Percentiles rank a stretch among this genome's conserved stretches.
phyloP scores from a whole-genome alignment of 2,888 invertebrate species.

The Idaea biselata region DNA sequence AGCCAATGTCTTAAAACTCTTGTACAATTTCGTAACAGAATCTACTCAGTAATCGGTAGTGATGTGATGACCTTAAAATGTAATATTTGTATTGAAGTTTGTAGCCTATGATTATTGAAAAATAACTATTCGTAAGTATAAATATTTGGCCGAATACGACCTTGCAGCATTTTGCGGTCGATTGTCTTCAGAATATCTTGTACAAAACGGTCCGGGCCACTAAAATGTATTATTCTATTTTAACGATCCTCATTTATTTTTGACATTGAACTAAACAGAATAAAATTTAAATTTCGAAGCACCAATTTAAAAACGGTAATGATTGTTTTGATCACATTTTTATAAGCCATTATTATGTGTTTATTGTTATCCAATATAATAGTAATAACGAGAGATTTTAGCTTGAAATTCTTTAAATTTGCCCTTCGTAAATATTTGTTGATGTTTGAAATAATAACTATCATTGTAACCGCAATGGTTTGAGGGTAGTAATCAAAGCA shows the following conservation, averaged over 20 bases:
- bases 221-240: neutral
- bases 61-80: neutral
- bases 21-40: neutral
- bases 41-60: neutral
- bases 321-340: neutral
- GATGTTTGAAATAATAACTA: neutral
- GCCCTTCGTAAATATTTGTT: neutral
- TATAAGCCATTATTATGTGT: neutral
- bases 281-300: neutral
- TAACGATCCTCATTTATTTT: neutral
- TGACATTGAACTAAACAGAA: neutral
- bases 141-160: neutral
- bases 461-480: neutral
- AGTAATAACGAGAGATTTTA: neutral
- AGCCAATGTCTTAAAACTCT: neutral
- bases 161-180: constrained; percentile 1
- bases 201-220: neutral
- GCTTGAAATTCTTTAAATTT: neutral
- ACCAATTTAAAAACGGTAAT: neutral
- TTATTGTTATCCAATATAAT: neutral
- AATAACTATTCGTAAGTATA: neutral
- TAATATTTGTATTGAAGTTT: neutral
- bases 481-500: neutral
- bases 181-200: neutral
- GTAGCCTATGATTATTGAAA: neutral